A percentile compares a stretch with the other conserved stretches of the same genome.
These are phyloP conservation scores for Brenthis daphne DNA, from an alignment of 2,888 invertebrate genomes.

Conservation along the genomic window DNA sequence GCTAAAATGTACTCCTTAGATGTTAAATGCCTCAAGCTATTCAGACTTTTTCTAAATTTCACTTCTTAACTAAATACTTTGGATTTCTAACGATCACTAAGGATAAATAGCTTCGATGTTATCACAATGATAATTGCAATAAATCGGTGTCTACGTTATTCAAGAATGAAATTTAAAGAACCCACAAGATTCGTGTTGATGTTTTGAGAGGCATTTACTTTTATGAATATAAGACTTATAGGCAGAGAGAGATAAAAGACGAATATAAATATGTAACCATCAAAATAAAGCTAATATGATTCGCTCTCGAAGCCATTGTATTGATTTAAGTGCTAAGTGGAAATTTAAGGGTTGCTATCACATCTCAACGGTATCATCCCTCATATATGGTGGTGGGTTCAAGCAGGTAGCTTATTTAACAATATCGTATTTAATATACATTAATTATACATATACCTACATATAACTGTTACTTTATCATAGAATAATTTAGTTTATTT, in stretches of 20 bases:
- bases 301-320: constrained; percentile 12
- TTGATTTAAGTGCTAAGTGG: not conserved
- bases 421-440: constrained; percentile 23
- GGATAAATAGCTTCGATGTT: not conserved
- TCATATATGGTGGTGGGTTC: constrained; percentile 30
- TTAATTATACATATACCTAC: constrained; percentile 22
- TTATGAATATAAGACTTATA: constrained; percentile 19
- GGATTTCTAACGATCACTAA: too few relatives aligned
- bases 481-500: constrained; percentile 18
- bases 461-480: constrained; percentile 22
- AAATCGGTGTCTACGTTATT: not conserved
- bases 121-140: not conserved
- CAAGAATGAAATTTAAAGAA: not conserved
- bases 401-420: constrained; percentile 23
- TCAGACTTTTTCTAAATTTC: constrained; percentile 6
- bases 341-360: not conserved
- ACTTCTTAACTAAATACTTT: not conserved
- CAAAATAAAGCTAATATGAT: not conserved
- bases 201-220: constrained; percentile 20
- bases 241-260: constrained; percentile 17
- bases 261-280: constrained; percentile 1
- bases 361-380: constrained; percentile 17
- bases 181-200: not conserved
- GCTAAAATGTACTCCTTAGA: constrained; percentile 22
- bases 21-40: constrained; percentile 29